A percentile compares a stretch with the other conserved stretches of the same genome.
These are phyloP conservation scores for Coptotermes formosanus DNA, from an alignment of 1,140 invertebrate genomes.

Conservation along the genomic window DNA sequence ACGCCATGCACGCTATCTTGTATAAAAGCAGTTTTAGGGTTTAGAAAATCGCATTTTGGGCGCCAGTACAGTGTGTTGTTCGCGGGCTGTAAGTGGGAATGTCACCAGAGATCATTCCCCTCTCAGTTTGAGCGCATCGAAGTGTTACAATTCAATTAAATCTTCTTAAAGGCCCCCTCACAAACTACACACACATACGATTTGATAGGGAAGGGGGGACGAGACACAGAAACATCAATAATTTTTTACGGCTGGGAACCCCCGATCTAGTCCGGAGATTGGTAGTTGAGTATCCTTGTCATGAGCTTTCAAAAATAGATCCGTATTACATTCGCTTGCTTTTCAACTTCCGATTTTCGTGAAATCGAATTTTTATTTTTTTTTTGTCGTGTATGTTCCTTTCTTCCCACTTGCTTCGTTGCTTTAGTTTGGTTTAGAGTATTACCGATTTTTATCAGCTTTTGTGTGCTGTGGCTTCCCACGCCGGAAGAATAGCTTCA, in stretches of 20 bases:
- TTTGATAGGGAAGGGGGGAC: not conserved
- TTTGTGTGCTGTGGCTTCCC: not conserved
- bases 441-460: conserved; percentile 26
- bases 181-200: not conserved
- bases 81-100: too few species aligned
- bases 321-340: not conserved
- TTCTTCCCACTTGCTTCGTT: not conserved
- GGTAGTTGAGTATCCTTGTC: not conserved
- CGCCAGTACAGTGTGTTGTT: too few species aligned
- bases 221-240: not conserved
- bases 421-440: conserved; percentile 28
- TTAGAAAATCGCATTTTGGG: too few species aligned
- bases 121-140: not conserved
- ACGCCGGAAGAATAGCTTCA: not conserved
- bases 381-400: not conserved
- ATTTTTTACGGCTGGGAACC: conserved; percentile 3
- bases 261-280: not conserved
- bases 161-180: not conserved
- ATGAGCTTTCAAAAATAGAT: not conserved
- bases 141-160: not conserved
- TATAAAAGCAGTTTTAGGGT: too few species aligned
- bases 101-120: not conserved
- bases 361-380: conserved; percentile 14
- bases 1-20: too few species aligned
- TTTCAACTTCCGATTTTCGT: conserved; percentile 16